A percentile compares a stretch with the other conserved stretches of the same genome.
Conservation (phyloP, 1,140 invertebrate genomes). For the Lepidotrigona ventralis region DNA sequence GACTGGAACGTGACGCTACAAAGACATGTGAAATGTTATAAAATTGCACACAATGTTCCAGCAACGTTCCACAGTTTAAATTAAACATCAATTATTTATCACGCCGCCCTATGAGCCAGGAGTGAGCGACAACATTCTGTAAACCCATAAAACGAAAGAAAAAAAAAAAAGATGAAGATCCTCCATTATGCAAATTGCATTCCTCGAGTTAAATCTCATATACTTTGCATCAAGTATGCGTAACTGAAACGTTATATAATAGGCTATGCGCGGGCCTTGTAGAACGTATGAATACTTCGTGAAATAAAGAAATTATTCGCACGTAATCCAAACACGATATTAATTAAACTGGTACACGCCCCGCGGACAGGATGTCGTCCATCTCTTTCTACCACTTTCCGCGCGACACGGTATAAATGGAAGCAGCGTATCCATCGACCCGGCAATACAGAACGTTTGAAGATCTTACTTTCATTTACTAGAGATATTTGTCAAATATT, state of each 20-base stretch:
- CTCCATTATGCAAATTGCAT: not conserved
- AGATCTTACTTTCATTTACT: not conserved
- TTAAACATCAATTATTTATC: not conserved
- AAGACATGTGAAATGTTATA: not conserved
- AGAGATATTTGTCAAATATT: not conserved
- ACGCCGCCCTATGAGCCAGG: not conserved
- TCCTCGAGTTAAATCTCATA: not conserved
- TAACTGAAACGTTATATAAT: not conserved
- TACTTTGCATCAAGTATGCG: not conserved
- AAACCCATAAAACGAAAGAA: not conserved
- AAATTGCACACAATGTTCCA: not conserved
- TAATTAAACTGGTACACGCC: slow-evolving; percentile 24
- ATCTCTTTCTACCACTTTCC: not conserved
- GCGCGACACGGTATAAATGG: not conserved
- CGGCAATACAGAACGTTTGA: not conserved
- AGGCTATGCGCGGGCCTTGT: not conserved
- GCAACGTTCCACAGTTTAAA: not conserved
- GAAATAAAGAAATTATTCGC: slow-evolving; percentile 24
- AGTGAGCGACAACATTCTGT: not conserved
- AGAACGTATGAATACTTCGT: slow-evolving; percentile 1
- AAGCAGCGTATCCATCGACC: not conserved
- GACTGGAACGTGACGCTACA: not conserved
- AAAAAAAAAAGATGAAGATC: not conserved
- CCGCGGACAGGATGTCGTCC: not conserved
- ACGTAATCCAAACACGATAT: slow-evolving; percentile 22